Percentiles rank a stretch among this genome's conserved stretches.
Evolutionary conservation across 1,140 invertebrate species (phyloP).

Genomic region (Cardiocondyla obscurior): DNA sequence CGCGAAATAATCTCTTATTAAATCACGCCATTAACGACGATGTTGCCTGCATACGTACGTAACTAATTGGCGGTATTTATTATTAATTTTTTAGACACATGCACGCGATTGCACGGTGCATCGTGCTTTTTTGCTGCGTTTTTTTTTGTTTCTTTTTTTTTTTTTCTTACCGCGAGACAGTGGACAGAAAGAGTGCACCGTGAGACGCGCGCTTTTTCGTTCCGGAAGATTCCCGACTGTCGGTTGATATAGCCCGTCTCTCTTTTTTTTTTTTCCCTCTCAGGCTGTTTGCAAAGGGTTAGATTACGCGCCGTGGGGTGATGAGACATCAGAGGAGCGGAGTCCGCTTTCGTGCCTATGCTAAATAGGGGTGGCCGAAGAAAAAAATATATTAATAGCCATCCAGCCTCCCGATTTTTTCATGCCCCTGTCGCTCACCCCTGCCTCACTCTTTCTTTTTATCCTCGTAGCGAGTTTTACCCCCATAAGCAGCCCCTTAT

Average conservation of each 20-base stretch:
- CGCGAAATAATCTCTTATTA: conserved; percentile 10
- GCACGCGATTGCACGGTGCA: conserved; percentile 46
- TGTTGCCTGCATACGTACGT: neutral
- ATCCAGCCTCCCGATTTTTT: conserved; percentile 80
- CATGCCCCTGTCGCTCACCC: conserved; percentile 37
- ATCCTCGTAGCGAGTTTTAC: conserved; percentile 37
- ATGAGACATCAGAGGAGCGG: conserved; percentile 34
- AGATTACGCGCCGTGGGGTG: conserved; percentile 59
- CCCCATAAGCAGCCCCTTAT: conserved; percentile 71
- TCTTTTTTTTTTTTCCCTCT: conserved; percentile 73
- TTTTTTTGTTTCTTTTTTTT: neutral
- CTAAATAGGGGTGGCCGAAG: conserved; percentile 80
- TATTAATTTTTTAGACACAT: conserved; percentile 28
- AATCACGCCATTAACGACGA: conserved; percentile 28
- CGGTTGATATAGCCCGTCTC: conserved; percentile 47
- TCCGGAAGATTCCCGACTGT: conserved; percentile 10
- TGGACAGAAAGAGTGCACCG: conserved; percentile 43
- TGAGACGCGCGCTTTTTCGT: conserved; percentile 55
- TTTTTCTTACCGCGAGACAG: neutral
- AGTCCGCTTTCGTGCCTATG: conserved; percentile 74
- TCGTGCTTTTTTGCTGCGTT: conserved; percentile 16
- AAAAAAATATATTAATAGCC: conserved; percentile 82
- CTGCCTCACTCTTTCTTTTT: conserved; percentile 21
- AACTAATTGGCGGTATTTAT: conserved; percentile 33
- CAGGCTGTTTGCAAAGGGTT: conserved; percentile 74